Evolutionary conservation across 2,797 vertebrate genomes (phyloP), one percentile per base, ranked within the genome.

Genomic region (Euthynnus affinis): DNA sequence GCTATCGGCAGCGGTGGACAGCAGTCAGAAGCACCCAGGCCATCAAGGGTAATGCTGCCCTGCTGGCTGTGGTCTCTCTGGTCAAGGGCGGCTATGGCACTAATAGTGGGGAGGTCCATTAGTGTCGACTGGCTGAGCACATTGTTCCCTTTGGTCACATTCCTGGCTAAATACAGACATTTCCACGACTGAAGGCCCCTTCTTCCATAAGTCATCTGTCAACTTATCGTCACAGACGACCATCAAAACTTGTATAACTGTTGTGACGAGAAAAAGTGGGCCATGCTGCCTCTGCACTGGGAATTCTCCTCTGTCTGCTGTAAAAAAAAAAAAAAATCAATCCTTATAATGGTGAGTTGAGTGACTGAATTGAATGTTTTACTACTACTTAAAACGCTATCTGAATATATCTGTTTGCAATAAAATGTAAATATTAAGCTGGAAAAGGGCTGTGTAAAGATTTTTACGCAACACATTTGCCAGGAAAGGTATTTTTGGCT

Each of bases 131-230:
- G 93, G 91, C 91, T 93, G 91, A 90, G 84, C 91, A 82, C 88
- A 93, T 93, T 93, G 92, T 94, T 91, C 88, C 85, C 91, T 91
- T 92, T 90, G 87, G 93, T 89, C 86, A 92, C 91, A 94, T 93
- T 94, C 92, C 90, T 90, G 80, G 80, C 84, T 93, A 93, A 94
- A 94, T 88, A 88, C 92, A 90, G 88, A 92, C 83, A 88, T 91
- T 92, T 93, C 86, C 85, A 93, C 91, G 87, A 86, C 70, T 74
- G 73, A 86, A 74, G 72, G 46, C 74, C 75, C 51, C 71, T 68
- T 75, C 78, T 37, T 89, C 82, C 83, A 91, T 63, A 91, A 88
- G 91, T 91, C 80, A 92, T 90, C 91, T 89, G 82, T 92, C 92
- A 82, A 81, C 52, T 83, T 84, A 78, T 64, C 14, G n/a, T 72